Conservation (phyloP, 1,140 invertebrate genomes). For the Hycleus cichorii region DNA sequence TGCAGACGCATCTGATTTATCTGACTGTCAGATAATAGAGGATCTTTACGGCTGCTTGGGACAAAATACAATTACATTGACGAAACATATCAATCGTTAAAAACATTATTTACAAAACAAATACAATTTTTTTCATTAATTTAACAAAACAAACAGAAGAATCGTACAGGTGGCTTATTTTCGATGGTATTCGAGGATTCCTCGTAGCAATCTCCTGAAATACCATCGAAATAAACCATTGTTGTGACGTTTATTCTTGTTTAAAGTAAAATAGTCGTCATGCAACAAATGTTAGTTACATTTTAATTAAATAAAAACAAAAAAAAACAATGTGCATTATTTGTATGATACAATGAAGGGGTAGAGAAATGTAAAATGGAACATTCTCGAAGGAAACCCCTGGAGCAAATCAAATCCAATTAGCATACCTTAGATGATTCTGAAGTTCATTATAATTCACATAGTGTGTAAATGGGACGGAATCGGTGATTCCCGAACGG, state of each 20-base stretch:
- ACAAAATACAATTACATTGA: neutral
- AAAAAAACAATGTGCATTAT: no score
- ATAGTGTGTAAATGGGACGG: constrained; percentile 65
- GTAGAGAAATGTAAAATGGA: no score
- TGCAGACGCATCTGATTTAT: constrained; percentile 65
- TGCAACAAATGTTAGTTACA: constrained; percentile 32
- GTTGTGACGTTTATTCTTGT: no score
- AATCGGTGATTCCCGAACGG: constrained; percentile 48
- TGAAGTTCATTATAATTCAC: constrained; percentile 80
- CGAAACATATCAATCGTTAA: constrained; percentile 3
- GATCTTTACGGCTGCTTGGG: constrained; percentile 35
- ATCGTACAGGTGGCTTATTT: no score
- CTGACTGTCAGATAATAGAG: constrained; percentile 55
- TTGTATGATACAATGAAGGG: no score
- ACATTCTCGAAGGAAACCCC: no score
- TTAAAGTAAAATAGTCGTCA: constrained; percentile 6
- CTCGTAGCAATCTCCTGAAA: no score
- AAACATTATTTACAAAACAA: constrained; percentile 12
- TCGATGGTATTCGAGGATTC: no score
- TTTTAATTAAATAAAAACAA: neutral
- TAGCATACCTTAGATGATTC: constrained; percentile 63
- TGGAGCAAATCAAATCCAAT: no score
- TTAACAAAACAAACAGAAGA: no score
- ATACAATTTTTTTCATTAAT: neutral
- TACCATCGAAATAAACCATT: no score